phyloP scores from a whole-genome alignment of 2,888 invertebrate species.

The Phyllotreta striolata region DNA sequence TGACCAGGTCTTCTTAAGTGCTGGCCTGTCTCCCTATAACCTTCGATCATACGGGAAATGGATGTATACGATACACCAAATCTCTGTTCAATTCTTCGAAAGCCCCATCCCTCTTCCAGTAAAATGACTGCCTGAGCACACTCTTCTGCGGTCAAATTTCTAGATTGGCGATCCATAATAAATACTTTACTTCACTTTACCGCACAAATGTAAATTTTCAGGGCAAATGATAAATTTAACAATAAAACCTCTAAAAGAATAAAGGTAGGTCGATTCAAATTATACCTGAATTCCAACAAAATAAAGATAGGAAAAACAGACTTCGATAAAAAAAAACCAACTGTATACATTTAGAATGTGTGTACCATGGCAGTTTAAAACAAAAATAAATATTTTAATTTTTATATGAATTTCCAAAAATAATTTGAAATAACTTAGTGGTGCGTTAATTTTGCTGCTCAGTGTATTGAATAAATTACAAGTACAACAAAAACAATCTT shows the following conservation, averaged over 20 bases:
- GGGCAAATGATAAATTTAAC: too few relatives aligned
- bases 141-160: constrained; percentile 2
- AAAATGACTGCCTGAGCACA: constrained; percentile 19
- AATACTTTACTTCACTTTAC: constrained; percentile 12
- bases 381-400: constrained; percentile 9
- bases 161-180: constrained; percentile 17
- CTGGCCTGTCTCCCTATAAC: constrained; percentile 23
- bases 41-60: constrained; percentile 19
- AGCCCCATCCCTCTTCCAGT: constrained; percentile 23
- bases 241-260: too few relatives aligned
- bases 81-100: constrained; percentile 23
- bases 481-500: too few relatives aligned
- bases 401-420: constrained; percentile 16
- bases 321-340: constrained; percentile 12
- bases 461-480: too few relatives aligned
- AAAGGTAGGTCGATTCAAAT: too few relatives aligned
- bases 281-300: too few relatives aligned
- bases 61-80: constrained; percentile 23
- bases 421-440: constrained; percentile 12
- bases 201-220: not conserved
- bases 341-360: constrained; percentile 19
- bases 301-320: too few relatives aligned
- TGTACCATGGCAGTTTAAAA: constrained; percentile 18
- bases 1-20: constrained; percentile 24
- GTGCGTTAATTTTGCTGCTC: not conserved